Conservation (phyloP, 2,888 invertebrate genomes). For the Shargacucullia verbasci region DNA sequence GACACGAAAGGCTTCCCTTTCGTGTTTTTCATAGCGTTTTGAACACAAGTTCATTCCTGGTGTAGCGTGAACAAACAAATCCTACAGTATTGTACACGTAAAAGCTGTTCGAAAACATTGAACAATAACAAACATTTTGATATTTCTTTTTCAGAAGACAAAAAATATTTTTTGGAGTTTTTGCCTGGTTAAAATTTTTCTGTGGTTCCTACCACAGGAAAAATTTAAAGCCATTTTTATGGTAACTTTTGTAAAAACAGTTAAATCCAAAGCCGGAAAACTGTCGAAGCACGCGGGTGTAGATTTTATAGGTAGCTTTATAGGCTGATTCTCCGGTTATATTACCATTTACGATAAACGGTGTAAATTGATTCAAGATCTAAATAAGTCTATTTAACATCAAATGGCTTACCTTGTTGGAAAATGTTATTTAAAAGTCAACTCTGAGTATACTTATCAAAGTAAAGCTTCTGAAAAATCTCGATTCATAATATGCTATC, state of each 20-base stretch:
- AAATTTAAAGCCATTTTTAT: not conserved
- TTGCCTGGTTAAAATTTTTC: not conserved
- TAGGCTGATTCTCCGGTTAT: too few species aligned
- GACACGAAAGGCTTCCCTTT: not conserved
- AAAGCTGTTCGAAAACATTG: conserved; percentile 29
- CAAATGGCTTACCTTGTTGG: too few species aligned
- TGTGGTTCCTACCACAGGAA: not conserved
- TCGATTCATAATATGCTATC: not conserved
- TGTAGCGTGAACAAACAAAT: conserved; percentile 8
- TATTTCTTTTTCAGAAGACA: conserved; percentile 7
- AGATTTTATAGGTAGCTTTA: too few species aligned
- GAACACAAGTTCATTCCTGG: conserved; percentile 7
- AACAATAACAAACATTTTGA: conserved; percentile 22
- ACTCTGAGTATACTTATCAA: too few species aligned
- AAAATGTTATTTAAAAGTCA: too few species aligned
- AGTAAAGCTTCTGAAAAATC: not conserved
- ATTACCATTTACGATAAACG: too few species aligned
- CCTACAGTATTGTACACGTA: conserved; percentile 14
- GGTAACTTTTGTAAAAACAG: not conserved
- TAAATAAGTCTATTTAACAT: too few species aligned
- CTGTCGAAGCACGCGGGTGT: too few species aligned
- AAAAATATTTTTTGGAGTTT: conserved; percentile 2
- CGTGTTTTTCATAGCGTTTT: conserved; percentile 12
- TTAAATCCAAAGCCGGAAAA: too few species aligned
- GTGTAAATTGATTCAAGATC: too few species aligned